A percentile compares a stretch with the other conserved stretches of the same genome.
These are phyloP conservation scores for Rhodeus uyekii DNA, from an alignment of 2,797 vertebrate species.

Conservation along the genomic window DNA sequence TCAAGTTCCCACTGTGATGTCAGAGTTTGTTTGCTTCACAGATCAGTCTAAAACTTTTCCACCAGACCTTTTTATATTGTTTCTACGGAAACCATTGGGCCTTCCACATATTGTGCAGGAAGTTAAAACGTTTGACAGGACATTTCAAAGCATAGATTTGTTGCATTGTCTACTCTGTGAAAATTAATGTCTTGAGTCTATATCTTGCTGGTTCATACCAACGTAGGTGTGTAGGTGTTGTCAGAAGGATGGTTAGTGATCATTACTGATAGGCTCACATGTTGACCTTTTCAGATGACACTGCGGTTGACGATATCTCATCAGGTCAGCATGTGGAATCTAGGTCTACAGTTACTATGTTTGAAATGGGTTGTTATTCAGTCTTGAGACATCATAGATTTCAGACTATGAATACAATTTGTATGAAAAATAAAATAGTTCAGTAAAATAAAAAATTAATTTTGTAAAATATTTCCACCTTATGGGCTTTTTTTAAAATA, in stretches of 20 bases:
- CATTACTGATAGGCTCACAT: background rate
- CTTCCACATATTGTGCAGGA: background rate
- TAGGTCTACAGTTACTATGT: background rate
- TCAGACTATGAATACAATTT: background rate
- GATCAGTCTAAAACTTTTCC: conserved; percentile 5
- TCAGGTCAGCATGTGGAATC: background rate
- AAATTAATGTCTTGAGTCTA: background rate
- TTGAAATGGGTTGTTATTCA: background rate
- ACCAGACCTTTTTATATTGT: background rate
- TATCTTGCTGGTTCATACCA: background rate
- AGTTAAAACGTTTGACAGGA: background rate
- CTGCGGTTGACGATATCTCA: background rate
- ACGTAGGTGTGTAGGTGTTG: background rate
- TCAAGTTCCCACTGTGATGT: background rate
- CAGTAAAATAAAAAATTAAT: background rate
- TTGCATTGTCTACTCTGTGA: background rate
- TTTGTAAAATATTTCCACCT: too few species aligned
- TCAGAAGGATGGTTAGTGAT: background rate
- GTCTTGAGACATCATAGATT: background rate
- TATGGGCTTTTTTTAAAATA: too few species aligned
- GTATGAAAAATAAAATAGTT: background rate
- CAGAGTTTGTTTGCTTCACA: conserved; percentile 4
- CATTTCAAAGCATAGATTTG: background rate
- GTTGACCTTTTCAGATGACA: conserved; percentile 2
- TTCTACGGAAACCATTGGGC: background rate